These are phyloP conservation scores for Theristus sp. DNA, from an alignment of 2,888 invertebrate genomes.

Conservation along the genomic window DNA sequence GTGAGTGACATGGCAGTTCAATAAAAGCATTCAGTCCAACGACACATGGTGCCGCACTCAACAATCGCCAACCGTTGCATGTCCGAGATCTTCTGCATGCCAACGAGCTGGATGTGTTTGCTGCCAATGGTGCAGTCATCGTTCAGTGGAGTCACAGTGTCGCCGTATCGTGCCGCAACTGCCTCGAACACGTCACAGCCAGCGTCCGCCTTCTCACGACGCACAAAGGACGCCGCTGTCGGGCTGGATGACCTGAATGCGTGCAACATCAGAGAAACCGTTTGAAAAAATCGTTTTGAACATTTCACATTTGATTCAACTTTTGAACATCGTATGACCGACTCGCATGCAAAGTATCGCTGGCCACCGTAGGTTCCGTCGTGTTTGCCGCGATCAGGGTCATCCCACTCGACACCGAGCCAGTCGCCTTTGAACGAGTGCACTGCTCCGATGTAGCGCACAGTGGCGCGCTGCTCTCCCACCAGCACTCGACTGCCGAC, in stretches of 20 bases:
- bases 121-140: not conserved
- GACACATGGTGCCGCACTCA: too few relatives aligned
- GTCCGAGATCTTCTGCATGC: not conserved
- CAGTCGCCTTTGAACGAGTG: too few relatives aligned
- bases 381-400: constrained; percentile 65
- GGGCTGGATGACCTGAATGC: not conserved
- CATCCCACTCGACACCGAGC: constrained; percentile 90
- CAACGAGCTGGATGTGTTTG: not conserved
- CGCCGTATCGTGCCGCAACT: not conserved
- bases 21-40: not conserved
- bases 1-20: not conserved
- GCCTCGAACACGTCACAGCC: not conserved
- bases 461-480: too few relatives aligned
- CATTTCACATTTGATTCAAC: not conserved
- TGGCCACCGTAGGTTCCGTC: constrained; percentile 60
- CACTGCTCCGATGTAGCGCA: too few relatives aligned
- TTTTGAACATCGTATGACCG: not conserved
- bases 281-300: too few relatives aligned
- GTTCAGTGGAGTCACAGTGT: not conserved
- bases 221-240: not conserved
- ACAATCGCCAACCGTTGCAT: not conserved
- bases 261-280: too few relatives aligned
- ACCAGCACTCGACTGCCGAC: too few relatives aligned
- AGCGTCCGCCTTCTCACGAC: not conserved
- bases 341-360: constrained; percentile 49